These are phyloP conservation scores for Scolopax mira DNA, from an alignment of 2,113 vertebrate species.

Conservation along the genomic window DNA sequence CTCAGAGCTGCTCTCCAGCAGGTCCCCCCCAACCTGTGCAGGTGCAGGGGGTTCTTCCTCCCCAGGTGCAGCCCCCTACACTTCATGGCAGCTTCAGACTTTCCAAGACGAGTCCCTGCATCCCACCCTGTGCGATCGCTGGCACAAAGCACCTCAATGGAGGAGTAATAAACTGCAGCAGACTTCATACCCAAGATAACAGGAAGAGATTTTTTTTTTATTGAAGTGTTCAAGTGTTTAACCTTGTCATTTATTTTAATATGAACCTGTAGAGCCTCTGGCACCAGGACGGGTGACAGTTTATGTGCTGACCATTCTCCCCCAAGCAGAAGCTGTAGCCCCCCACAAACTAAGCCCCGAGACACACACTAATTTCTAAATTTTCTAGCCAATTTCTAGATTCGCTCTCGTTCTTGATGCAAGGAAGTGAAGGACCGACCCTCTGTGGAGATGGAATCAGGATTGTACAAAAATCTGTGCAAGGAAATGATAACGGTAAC, in stretches of 20 bases:
- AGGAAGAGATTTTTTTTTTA: not conserved
- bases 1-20: no score
- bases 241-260: not conserved
- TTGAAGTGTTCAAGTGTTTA: not conserved
- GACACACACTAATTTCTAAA: not conserved
- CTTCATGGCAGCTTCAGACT: not conserved
- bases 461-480: not conserved
- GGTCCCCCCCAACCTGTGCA: no score
- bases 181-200: not conserved
- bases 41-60: no score
- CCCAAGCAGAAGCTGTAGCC: not conserved
- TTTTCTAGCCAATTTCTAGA: no score
- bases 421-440: not conserved
- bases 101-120: not conserved
- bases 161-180: not conserved
- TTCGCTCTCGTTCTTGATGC: not conserved
- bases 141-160: not conserved
- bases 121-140: not conserved
- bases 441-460: accelerated
- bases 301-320: not conserved
- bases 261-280: not conserved
- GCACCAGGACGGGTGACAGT: not conserved
- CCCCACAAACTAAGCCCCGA: not conserved
- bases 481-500: not conserved
- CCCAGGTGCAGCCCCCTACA: no score